Base-by-base conservation (phyloP, 2,888 invertebrate genomes). In the Azorinus chamasolen region DNA sequence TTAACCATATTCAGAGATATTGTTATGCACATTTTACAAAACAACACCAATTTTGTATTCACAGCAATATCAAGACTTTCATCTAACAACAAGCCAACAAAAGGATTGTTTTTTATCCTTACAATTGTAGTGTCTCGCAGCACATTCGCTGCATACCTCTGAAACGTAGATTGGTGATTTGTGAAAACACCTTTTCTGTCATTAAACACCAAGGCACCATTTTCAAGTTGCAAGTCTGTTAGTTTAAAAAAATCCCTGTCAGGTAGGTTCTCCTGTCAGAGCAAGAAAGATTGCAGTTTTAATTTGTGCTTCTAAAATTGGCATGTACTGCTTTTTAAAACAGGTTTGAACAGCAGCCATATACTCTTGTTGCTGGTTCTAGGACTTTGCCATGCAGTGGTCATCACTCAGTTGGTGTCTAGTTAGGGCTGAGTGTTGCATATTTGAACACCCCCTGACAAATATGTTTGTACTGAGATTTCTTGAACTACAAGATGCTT, bases 81-180 rank as follows among this genome's bases (percentile, higher is more conserved):
- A 66, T 73, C 73, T 16, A 62, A 14, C 61, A 73, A 66, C 6
- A 73, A 66, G 14, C 73, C 73, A 32, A 65, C 22, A 50, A 48
- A 66, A 25, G 73, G 66, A 25, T 66, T 73, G 27, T 53, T 54
- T 66, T 54, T 59, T 8, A 65, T 53, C 48, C 65, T 18, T 1
- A 62, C 54, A 22, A 62, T 24, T 10, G 37, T 46, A 18, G 55
- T 37, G 25, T 70, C 62, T 46, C 18, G 61, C 48, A 65, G 46
- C 4, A 73, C 61, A 55, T 62, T 50, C 1, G 72, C 58, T n/a
- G 55, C 8, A 55, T 59, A 59, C 24, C 39, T 50, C 46, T 62
- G 73, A 25, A 73, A 58, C 1, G n/a, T 37, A 37, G 55, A 43
- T 3, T 62, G 18, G 27, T 65, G n/a, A n/a, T n/a, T 73, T 27